Evolutionary conservation across 2,113 vertebrate genomes (phyloP), one percentile per base, ranked within the genome.

Genomic region (Eptatretus burgeri): DNA sequence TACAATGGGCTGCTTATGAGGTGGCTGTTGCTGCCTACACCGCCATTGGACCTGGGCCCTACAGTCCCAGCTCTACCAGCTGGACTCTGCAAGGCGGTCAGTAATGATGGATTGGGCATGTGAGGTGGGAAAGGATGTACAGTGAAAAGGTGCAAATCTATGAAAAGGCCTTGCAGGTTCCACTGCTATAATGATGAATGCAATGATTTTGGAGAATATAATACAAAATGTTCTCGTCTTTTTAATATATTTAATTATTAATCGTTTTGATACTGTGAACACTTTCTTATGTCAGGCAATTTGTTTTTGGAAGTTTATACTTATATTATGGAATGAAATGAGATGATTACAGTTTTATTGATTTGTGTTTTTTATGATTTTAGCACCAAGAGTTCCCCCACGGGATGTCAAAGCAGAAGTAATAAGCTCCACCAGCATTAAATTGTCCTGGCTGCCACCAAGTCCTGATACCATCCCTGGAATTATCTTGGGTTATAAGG

Each of bases 1-100:
- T 98, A 77, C 93, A 95, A 68, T 98, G 91, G 91, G 95, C 91
- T 74, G 95, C 94, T 74, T 98, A 95, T 0, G 89, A 98, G 77
- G 94, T 95, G 0, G 84, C 91, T 71, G 87, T 95, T 71, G 89
- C 87, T 0, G 86, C 91, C 1, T 98, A 89, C 73, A 98, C 95
- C 64, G 85, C 83, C 0, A 88, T 89, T 0, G 87, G 91, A 2
- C 75, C 83, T 64, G 91, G 91, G 1, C 79, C 82, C 65, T 95
- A 84, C 74, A 93, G 89, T 73, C 72, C 81, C 73, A 93, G 82
- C 71, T 86, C 95, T 70, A 91, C 87, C 0, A 88, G 95, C 68
- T 98, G 89, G 91, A 95, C 89, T 0, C 78, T 94, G 68, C 89
- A 94, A 75, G 91, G 91, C 78, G 91, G 91, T 95, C 27, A 41